A percentile compares a stretch with the other conserved stretches of the same genome.
These are phyloP conservation scores for Ranitomeya variabilis DNA, from an alignment of 2,113 vertebrate species.

Conservation along the genomic window DNA sequence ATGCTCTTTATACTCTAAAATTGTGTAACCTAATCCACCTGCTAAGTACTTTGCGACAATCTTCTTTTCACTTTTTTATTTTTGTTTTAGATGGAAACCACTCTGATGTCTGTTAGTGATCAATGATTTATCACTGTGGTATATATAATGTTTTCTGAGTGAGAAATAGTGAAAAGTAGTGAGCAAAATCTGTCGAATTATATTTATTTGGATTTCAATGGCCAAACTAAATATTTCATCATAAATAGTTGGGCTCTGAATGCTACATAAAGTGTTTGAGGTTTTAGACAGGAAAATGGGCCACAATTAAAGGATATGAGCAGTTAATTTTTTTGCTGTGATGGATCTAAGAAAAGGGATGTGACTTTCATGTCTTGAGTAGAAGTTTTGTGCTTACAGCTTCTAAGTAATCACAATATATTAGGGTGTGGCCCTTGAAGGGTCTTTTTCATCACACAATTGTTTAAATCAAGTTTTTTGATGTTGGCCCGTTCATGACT, in stretches of 20 bases:
- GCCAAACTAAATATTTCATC: neutral
- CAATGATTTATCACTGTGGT: constrained; percentile 26
- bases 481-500: too few species aligned
- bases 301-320: too few species aligned
- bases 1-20: constrained; percentile 20
- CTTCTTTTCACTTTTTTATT: neutral
- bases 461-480: too few species aligned
- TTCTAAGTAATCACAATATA: too few species aligned
- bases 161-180: neutral
- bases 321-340: too few species aligned
- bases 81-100: neutral
- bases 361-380: too few species aligned
- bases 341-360: too few species aligned
- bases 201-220: neutral
- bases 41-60: constrained; percentile 19
- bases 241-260: neutral
- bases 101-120: constrained; percentile 9
- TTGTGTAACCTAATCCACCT: constrained; percentile 39
- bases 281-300: too few species aligned
- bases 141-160: neutral
- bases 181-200: neutral
- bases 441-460: too few species aligned
- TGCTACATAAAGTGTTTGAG: neutral
- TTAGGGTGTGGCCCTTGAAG: too few species aligned
- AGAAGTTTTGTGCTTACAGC: too few species aligned